Base-by-base conservation (phyloP, 2,888 invertebrate species). In the Aleiodes testaceus region DNA sequence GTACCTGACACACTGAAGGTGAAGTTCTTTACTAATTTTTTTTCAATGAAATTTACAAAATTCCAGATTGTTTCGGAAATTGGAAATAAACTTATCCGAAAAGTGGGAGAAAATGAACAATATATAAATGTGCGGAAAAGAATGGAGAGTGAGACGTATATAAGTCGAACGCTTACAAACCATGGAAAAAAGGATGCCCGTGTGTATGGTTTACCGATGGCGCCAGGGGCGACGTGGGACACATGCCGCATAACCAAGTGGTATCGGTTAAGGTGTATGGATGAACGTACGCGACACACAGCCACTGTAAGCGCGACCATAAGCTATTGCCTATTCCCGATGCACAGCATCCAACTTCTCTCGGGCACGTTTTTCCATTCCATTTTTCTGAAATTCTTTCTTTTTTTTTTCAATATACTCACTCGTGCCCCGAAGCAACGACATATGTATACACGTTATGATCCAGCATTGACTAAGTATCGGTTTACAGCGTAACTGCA, bases 31-130 rank as follows among this genome's bases (percentile, higher is more conserved):
- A 9, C 11, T 26, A 26, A 36, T 36, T 36, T 36, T 36, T 36
- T 36, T 36, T 11, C 7, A n/a, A n/a, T n/a, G n/a, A n/a, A n/a
- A n/a, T n/a, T n/a, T n/a, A 36, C 9, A 7, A 36, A 36, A 36
- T 36, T 36, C 36, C 9, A 9, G 6, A 36, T 36, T 36, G 9
- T 36, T 9, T 36, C 26, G 77, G 78, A 85, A 85, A 85, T 85
- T 84, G 84, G 82, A 79, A 85, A 85, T 85, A 82, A 79, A 85
- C 83, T 84, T 83, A 83, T 65, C 52, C 52, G 12, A 47, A 42
- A 12, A 26, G 36, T 49, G 36, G 50, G 18, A 65, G 30, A 36
- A 16, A 63, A 9, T 26, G 18, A 16, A n/a, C 47, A 36, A 59
- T 18, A 61, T 61, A 20, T 7, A 36, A 74, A 73, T 74, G 66